Base-by-base conservation (phyloP, 2,888 invertebrate genomes). In the Adelphocoris suturalis region DNA sequence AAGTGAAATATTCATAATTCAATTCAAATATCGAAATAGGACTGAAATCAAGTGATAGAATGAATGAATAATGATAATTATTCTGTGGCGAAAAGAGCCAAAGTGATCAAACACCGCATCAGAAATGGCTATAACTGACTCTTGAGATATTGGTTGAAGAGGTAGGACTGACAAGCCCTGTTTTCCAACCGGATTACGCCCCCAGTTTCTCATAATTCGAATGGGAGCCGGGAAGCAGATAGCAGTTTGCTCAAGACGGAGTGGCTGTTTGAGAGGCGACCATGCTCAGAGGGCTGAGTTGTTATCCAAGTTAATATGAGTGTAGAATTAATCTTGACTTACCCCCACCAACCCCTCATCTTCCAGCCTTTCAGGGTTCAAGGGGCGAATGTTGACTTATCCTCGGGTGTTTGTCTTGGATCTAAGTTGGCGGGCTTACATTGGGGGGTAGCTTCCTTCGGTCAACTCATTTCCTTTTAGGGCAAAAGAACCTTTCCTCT, bases 251-350 rank as follows among this genome's bases (percentile, higher is more conserved):
- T 68, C 68, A 23, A 68, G 68, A 68, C 11, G 19, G 68, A 68
- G 23, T 68, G 68, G 23, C 23, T 68, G 23, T 68, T 68, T 23
- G 68, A 23, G 23, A 68, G 68, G 68, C 23, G 68, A 68, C 68
- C 23, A 68, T 68, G 68, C 68, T 68, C 7, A 23, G 68, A 68
- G 68, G 68, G 23, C 68, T 23, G 86, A 55, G 86, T 23, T 68
- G 86, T 86, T 86, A 48, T 37, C 75, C 75, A 86, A 75, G 68
- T 75, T 75, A 75, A 86, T 46, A 75, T 75, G 75, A 75, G 75
- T 86, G 86, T 86, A 75, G 86, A 86, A 86, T 75, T 86, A 86
- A 86, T 86, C 75, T 68, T 57, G 85, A 85, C 57, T 85, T 61
- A 61, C 55, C 37, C 57, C 14, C n/a, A 27, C 16, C 82, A 14